Conservation (phyloP, 2,113 vertebrate genomes). For the Elephantulus edwardii region DNA sequence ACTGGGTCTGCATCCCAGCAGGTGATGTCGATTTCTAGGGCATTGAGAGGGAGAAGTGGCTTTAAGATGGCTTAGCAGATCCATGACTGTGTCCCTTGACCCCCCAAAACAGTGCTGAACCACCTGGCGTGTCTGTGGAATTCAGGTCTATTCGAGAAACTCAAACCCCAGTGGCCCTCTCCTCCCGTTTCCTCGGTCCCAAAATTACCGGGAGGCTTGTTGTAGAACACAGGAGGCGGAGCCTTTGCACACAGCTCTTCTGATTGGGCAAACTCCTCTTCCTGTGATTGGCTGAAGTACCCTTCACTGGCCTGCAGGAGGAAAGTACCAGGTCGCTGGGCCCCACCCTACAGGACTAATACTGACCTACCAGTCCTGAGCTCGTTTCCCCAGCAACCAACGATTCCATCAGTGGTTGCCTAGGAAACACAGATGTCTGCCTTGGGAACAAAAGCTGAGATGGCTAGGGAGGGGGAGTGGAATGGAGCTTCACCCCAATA, state of each 20-base stretch:
- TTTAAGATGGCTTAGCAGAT: not conserved
- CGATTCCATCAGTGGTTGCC: slow-evolving; percentile 51
- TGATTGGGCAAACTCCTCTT: slow-evolving; percentile 93
- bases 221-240: slow-evolving; percentile 94
- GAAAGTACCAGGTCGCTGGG: slow-evolving; percentile 39
- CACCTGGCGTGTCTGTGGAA: no score
- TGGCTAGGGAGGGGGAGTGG: not conserved
- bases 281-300: slow-evolving; percentile 98
- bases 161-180: not conserved
- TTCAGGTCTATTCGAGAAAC: no score
- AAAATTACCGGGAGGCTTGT: slow-evolving; percentile 94
- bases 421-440: slow-evolving; percentile 55
- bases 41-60: not conserved
- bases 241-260: slow-evolving; percentile 93
- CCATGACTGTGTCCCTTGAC: not conserved
- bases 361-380: slow-evolving; percentile 50
- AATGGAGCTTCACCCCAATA: not conserved
- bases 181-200: not conserved
- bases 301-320: slow-evolving; percentile 92
- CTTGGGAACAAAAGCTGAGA: slow-evolving; percentile 46
- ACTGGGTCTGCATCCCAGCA: slow-evolving; percentile 97
- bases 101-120: no score
- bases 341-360: slow-evolving; percentile 1
- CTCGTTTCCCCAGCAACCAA: slow-evolving; percentile 57
- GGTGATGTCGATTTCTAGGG: slow-evolving; percentile 95